These are phyloP conservation scores for Sebastes variabilis DNA, from an alignment of 2,797 vertebrate species.

Conservation along the genomic window DNA sequence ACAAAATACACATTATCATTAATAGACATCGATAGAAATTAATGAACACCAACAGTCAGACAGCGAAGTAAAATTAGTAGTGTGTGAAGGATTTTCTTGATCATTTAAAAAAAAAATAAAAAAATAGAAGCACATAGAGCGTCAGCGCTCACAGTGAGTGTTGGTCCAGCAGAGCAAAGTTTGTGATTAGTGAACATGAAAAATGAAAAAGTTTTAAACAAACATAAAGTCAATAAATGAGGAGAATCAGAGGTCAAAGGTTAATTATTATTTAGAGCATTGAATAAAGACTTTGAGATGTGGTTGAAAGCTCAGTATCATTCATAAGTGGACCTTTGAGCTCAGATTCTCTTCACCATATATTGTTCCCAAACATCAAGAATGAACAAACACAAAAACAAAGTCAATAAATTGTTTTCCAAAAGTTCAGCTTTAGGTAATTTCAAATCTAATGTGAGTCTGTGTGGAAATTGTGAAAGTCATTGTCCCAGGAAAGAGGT, in stretches of 20 bases:
- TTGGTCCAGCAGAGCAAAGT: constrained; percentile 41
- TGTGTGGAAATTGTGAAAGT: neutral
- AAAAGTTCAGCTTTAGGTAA: constrained; percentile 9
- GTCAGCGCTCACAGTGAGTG: constrained; percentile 26
- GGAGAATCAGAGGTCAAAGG: constrained; percentile 7
- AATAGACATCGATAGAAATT: constrained; percentile 62
- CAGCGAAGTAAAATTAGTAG: constrained; percentile 48
- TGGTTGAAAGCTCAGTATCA: constrained; percentile 7
- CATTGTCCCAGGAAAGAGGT: neutral
- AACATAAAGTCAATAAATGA: constrained; percentile 16
- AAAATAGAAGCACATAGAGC: neutral
- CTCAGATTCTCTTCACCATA: neutral
- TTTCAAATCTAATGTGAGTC: neutral
- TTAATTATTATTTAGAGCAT: neutral
- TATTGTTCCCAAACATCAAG: constrained; percentile 18
- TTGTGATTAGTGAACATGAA: constrained; percentile 19
- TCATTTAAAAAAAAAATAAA: constrained; percentile 13
- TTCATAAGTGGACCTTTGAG: neutral
- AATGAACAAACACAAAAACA: neutral
- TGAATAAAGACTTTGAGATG: neutral
- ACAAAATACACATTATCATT: constrained; percentile 68
- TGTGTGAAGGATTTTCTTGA: constrained; percentile 25
- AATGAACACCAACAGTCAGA: constrained; percentile 54
- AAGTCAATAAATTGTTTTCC: neutral
- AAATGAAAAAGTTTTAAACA: neutral